Evolutionary conservation across 1,140 invertebrate species (phyloP).

Genomic region (Capitella teleta): DNA sequence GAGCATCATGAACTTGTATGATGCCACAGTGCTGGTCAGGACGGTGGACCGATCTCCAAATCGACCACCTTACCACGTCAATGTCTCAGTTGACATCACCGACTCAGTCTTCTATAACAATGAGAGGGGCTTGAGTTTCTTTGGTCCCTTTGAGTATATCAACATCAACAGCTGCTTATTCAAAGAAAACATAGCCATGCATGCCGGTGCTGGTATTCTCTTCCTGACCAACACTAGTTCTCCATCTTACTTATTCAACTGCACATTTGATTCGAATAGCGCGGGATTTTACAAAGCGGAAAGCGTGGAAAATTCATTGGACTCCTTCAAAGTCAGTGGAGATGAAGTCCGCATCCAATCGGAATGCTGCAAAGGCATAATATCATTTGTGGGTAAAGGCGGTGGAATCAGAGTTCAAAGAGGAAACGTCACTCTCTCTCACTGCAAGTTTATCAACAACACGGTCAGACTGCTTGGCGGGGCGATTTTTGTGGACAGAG

Average conservation of each 20-base stretch:
- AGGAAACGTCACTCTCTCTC: constrained; percentile 2
- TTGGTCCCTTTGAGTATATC: constrained; percentile 1
- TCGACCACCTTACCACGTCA: too few relatives aligned
- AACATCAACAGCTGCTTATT: constrained; percentile 1
- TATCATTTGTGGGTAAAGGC: constrained; percentile 11
- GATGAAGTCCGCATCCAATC: constrained; percentile 9
- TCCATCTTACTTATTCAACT: constrained; percentile 8
- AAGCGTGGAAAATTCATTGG: background rate
- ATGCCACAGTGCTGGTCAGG: constrained; percentile 1
- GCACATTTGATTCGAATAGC: constrained; percentile 5
- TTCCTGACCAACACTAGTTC: background rate
- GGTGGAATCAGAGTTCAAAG: constrained; percentile 7
- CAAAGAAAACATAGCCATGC: constrained; percentile 8
- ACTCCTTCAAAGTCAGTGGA: constrained; percentile 4
- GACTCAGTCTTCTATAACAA: constrained; percentile 2
- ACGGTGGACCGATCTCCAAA: background rate
- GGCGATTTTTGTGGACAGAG: constrained; percentile 10
- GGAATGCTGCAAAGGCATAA: constrained; percentile 9
- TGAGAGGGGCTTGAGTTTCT: constrained; percentile 8
- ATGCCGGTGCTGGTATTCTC: constrained; percentile 9
- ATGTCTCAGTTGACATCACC: constrained; percentile 4
- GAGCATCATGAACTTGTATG: constrained; percentile 13
- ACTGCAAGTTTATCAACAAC: constrained; percentile 8
- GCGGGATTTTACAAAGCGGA: constrained; percentile 2
- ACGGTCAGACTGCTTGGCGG: constrained; percentile 9